Evolutionary conservation across 1,140 invertebrate genomes (phyloP).

Genomic region (Bactericera cockerelli): DNA sequence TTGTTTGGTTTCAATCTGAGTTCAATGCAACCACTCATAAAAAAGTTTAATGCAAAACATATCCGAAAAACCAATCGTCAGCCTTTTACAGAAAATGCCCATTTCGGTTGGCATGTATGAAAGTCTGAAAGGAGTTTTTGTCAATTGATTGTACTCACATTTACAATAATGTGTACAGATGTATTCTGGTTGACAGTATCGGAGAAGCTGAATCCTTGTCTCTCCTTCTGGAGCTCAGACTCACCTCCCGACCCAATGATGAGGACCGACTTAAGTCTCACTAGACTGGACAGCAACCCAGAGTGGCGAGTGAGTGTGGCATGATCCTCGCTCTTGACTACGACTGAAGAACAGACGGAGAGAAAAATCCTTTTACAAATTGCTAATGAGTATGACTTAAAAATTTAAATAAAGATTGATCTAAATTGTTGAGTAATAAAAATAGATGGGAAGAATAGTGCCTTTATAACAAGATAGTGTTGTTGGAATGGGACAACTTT

Average conservation of each 20-base stretch:
- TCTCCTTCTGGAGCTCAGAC: neutral
- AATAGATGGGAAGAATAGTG: neutral
- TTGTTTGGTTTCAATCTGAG: too few species aligned
- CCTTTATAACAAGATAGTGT: neutral
- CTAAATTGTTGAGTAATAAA: too few species aligned
- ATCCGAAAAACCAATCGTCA: too few species aligned
- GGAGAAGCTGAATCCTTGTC: neutral
- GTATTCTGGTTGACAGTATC: conserved; percentile 1
- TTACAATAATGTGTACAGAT: neutral
- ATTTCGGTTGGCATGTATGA: too few species aligned
- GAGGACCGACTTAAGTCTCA: neutral
- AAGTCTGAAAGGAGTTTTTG: too few species aligned
- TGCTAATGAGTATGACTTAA: neutral
- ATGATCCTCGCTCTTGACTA: neutral
- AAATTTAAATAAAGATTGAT: too few species aligned
- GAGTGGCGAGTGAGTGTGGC: neutral
- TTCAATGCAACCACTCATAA: too few species aligned
- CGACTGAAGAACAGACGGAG: neutral
- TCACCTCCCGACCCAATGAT: neutral
- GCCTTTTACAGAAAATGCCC: too few species aligned
- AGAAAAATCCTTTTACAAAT: neutral
- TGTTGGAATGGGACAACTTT: neutral
- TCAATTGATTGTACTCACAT: neutral
- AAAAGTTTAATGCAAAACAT: too few species aligned
- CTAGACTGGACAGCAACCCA: neutral